Evolutionary conservation across 2,113 vertebrate species (phyloP).

Genomic region (Laticauda colubrina): DNA sequence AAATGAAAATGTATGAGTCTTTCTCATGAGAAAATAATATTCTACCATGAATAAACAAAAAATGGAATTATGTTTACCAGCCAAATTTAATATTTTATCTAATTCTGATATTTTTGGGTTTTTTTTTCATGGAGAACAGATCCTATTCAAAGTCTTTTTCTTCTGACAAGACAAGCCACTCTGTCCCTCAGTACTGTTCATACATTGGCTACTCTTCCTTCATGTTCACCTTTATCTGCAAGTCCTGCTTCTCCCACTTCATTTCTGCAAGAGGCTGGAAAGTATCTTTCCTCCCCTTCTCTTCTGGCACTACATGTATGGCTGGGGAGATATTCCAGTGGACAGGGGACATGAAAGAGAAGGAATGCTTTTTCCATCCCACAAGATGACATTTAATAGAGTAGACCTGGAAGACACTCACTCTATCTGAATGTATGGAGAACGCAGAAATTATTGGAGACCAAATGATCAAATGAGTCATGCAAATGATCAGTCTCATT

Average conservation of each 20-base stretch:
- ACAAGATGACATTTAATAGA: not conserved
- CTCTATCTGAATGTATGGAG: not conserved
- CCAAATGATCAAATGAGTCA: not conserved
- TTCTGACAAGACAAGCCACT: not conserved
- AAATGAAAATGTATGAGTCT: constrained; percentile 77
- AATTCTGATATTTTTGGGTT: constrained; percentile 3
- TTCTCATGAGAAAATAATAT: constrained; percentile 71
- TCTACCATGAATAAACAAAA: constrained; percentile 72
- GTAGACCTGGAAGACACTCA: not conserved
- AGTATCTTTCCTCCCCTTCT: not conserved
- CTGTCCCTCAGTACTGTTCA: not conserved
- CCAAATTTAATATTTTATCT: constrained; percentile 46
- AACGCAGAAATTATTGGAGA: not conserved
- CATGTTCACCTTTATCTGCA: not conserved
- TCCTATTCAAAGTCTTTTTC: constrained; percentile 37
- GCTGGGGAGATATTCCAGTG: not conserved
- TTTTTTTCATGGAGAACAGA: constrained; percentile 42
- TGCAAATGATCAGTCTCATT: not conserved
- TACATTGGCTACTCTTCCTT: not conserved
- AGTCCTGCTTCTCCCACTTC: not conserved
- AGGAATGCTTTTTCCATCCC: not conserved
- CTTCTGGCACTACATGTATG: not conserved
- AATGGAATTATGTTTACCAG: constrained; percentile 60
- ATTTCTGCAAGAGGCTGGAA: not conserved
- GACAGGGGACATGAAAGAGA: not conserved